A percentile compares a stretch with the other conserved stretches of the same genome.
phyloP scores from a whole-genome alignment of 2,797 vertebrate genomes.

The Hylomyscus alleni region DNA sequence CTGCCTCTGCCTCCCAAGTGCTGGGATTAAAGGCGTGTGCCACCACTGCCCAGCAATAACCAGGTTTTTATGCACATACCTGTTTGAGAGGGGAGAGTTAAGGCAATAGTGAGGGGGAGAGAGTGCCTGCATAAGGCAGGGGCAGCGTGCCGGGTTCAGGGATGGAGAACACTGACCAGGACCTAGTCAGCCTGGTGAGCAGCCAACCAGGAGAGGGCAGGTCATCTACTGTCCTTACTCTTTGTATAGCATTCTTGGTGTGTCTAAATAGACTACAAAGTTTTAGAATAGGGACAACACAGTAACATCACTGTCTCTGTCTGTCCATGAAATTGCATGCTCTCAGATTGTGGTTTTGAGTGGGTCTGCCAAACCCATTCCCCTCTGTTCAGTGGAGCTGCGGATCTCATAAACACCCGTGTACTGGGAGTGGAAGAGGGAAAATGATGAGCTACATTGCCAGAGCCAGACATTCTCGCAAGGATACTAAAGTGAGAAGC shows the following conservation, averaged over 20 bases:
- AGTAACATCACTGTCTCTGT: constrained; percentile 57
- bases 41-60: not conserved
- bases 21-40: too few relatives aligned
- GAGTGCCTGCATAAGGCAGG: not conserved
- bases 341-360: not conserved
- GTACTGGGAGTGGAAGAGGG: constrained; percentile 76
- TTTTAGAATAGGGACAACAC: constrained; percentile 76
- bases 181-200: not conserved
- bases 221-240: not conserved
- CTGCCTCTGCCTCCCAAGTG: too few relatives aligned
- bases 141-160: not conserved
- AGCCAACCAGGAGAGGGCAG: not conserved
- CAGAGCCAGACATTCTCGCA: constrained; percentile 85
- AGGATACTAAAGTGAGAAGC: constrained; percentile 84
- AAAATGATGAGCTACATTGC: accelerated
- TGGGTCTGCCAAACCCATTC: constrained; percentile 3
- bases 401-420: constrained; percentile 87
- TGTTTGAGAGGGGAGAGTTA: not conserved
- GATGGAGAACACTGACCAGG: not conserved
- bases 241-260: not conserved
- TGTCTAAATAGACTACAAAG: not conserved
- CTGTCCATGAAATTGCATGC: constrained; percentile 88
- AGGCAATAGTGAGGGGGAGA: not conserved
- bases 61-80: not conserved
- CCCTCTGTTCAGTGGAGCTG: constrained; percentile 54